Base-by-base conservation (phyloP, 92 coral and sea anemone species). In the Virgularia gustaviana region DNA sequence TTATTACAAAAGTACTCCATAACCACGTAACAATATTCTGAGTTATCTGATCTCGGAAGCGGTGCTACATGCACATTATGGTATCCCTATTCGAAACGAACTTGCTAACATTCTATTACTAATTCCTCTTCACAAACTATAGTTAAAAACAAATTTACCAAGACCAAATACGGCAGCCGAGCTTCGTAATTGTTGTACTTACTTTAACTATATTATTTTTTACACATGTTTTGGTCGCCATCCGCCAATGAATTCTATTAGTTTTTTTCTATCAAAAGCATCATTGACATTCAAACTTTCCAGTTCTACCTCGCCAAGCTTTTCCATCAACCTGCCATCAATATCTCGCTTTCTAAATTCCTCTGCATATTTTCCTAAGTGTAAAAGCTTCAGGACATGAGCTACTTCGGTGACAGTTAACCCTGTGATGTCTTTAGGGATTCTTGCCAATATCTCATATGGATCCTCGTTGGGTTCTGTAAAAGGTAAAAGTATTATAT, bases 141-240 rank as follows among this genome's bases (percentile, higher is more conserved):
- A 19, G n/a, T 11, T 24, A 29, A 70, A 29, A 15, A 55, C 43
- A 57, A 28, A 36, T n/a, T n/a, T n/a, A n/a, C n/a, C n/a, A n/a
- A n/a, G n/a, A n/a, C n/a, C n/a, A 43, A n/a, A 43, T 11, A 11
- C 49, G 11, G 49, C 12, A 43, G n/a, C 11, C 49, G n/a, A 43
- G 49, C n/a, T n/a, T 43, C 11, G 12, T 43, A 10, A 11, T 10
- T 43, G 12, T 11, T 10, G n/a, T 43, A n/a, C 12, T n/a, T 43
- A 10, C 12, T n/a, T 11, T 43, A n/a, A 43, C 49, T n/a, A n/a
- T n/a, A 10, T 10, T 43, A 10, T 16, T 22, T n/a, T 3, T 62
- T 19, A 27, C 37, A 9, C n/a, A 32, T 36, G 57, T 41, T 77
- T 86, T n/a, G 99, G 99, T 35, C 99, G 85, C 99, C 96, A 94